Percentiles rank a stretch among this genome's conserved stretches.
phyloP scores from a whole-genome alignment of 2,113 vertebrate species.

The Neofelis nebulosa region DNA sequence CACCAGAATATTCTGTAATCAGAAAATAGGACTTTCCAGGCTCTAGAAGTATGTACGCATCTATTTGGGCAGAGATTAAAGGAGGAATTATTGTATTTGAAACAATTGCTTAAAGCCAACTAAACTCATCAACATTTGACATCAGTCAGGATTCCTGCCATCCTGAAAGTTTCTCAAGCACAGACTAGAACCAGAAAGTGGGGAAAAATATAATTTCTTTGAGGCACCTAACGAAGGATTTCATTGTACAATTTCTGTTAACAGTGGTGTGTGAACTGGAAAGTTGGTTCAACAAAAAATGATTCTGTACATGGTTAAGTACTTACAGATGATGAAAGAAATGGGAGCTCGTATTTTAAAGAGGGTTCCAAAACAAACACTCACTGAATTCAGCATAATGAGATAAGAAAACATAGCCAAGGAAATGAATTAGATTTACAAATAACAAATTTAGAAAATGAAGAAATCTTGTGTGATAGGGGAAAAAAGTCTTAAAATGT shows the following conservation, averaged over 20 bases:
- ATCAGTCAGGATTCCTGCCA: background rate
- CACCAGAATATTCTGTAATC: background rate
- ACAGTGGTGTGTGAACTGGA: background rate
- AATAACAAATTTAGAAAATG: slow-evolving; percentile 60
- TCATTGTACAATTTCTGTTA: slow-evolving; percentile 6
- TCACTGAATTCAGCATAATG: slow-evolving; percentile 57
- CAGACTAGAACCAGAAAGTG: background rate
- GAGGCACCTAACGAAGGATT: background rate
- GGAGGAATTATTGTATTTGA: slow-evolving; percentile 43
- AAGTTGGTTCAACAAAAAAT: slow-evolving; percentile 53
- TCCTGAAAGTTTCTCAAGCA: background rate
- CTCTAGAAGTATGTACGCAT: background rate
- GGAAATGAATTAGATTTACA: slow-evolving; percentile 62
- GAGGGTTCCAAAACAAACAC: slow-evolving; percentile 49
- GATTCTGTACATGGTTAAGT: slow-evolving; percentile 20
- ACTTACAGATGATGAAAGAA: slow-evolving; percentile 35
- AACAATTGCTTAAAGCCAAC: slow-evolving; percentile 22
- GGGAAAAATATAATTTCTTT: background rate
- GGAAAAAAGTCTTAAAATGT: slow-evolving; percentile 46
- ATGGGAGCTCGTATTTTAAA: slow-evolving; percentile 19
- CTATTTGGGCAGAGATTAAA: background rate
- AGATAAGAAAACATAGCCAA: slow-evolving; percentile 57
- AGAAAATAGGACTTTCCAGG: background rate
- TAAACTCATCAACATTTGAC: background rate
- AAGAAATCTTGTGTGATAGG: slow-evolving; percentile 35